Percentiles rank a stretch among this genome's conserved stretches.
Evolutionary conservation across 2,888 invertebrate genomes (phyloP).

Genomic region (Sclerodermus sp.): DNA sequence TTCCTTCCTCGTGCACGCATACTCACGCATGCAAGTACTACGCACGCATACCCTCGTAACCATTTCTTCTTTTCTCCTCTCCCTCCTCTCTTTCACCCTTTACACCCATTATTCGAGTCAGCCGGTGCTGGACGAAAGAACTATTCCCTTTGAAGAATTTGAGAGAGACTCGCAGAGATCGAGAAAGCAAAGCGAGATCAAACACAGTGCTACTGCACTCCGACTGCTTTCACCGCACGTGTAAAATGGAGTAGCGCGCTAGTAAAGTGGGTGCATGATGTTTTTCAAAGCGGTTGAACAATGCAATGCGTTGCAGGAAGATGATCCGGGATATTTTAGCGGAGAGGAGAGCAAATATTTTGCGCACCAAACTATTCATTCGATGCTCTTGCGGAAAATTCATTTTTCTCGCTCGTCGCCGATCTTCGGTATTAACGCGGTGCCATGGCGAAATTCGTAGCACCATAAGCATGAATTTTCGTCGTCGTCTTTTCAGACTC

Average conservation of each 20-base stretch:
- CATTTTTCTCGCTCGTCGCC: too few relatives aligned
- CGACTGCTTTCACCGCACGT: constrained; percentile 11
- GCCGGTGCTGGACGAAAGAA: constrained; percentile 21
- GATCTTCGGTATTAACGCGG: too few relatives aligned
- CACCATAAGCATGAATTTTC: too few relatives aligned
- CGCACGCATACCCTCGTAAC: too few relatives aligned
- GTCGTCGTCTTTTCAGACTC: background rate
- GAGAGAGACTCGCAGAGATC: constrained; percentile 21
- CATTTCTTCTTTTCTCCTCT: background rate
- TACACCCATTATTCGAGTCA: constrained; percentile 25
- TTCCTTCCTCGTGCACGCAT: constrained; percentile 2
- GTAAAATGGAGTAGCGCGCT: constrained; percentile 7
- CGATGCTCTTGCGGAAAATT: too few relatives aligned
- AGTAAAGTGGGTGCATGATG: background rate
- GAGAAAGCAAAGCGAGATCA: constrained; percentile 25
- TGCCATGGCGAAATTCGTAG: too few relatives aligned
- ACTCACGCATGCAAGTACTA: too few relatives aligned
- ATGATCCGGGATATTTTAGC: too few relatives aligned
- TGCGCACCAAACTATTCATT: too few relatives aligned
- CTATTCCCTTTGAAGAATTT: constrained; percentile 26
- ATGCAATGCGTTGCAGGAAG: too few relatives aligned
- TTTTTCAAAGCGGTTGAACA: too few relatives aligned
- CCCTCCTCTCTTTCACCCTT: background rate
- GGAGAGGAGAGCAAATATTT: too few relatives aligned
- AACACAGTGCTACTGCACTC: constrained; percentile 13